These are phyloP conservation scores for Melinaea menophilus DNA, from an alignment of 2,888 invertebrate species.

Conservation along the genomic window DNA sequence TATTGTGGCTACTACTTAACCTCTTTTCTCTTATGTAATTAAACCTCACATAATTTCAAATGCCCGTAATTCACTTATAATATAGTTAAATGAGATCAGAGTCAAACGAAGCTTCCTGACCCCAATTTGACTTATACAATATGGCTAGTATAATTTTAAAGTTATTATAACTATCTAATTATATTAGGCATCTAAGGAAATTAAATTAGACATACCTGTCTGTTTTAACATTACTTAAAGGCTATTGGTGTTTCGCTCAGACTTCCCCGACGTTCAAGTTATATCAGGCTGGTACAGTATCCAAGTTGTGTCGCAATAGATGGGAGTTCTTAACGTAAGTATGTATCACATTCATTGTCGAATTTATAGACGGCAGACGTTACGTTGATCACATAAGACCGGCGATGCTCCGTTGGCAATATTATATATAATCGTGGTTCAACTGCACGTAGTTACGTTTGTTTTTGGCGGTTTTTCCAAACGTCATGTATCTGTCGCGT, in stretches of 20 bases:
- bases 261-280: not conserved
- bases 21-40: not conserved
- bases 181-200: not conserved
- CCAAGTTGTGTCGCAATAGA: not conserved
- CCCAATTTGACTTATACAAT: constrained; percentile 18
- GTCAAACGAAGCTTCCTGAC: constrained; percentile 3
- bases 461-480: constrained; percentile 12
- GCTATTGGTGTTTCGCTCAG: constrained; percentile 5
- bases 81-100: constrained; percentile 11
- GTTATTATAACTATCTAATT: constrained; percentile 2
- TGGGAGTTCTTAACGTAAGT: constrained; percentile 6
- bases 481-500: constrained; percentile 33
- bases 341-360: constrained; percentile 24
- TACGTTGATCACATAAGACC: constrained; percentile 29
- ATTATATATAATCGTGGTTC: constrained; percentile 9
- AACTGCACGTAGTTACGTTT: constrained; percentile 25
- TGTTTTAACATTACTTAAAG: constrained; percentile 1
- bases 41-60: not conserved
- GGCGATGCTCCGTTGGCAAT: constrained; percentile 15
- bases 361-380: constrained; percentile 27
- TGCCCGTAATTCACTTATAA: not conserved
- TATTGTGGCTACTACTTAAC: no score
- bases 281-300: not conserved
- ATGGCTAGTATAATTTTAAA: constrained; percentile 18
- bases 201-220: not conserved